Base-by-base conservation (phyloP, 2,113 vertebrate genomes). In the Pomatorhinus ruficollis region DNA sequence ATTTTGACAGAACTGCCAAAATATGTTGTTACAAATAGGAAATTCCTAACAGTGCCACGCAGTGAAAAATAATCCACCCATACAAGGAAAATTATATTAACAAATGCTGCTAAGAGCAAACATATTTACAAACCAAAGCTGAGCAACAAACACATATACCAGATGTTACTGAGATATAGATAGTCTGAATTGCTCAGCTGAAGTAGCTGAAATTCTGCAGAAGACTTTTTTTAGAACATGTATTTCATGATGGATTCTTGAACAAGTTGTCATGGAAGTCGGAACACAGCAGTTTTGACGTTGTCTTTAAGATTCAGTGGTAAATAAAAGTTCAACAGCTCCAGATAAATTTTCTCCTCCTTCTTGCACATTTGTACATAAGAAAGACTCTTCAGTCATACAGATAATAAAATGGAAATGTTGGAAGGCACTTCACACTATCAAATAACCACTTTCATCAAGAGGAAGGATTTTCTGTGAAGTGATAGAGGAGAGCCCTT, bases 131-230 rank as follows among this genome's bases (percentile, higher is more conserved):
- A 91, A 95, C 11, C 21, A 93, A 95, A 91, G 83, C 76, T 81
- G 72, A 91, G 86, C 80, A 93, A 60, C 83, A 83, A 95, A 90
- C 60, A 87, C 89, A 93, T 87, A 78, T 64, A 90, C 91, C 91
- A 97, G 96, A 96, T 95, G 94, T 97, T 97, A 81, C 72, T 75
- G 89, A 79, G 77, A 94, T 79, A 95, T 57, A 95, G 90, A 95
- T 78, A 95, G 91, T 68, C 65, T 91, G 89, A 89, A 78, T 37
- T 91, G 50, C 95, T 96, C 81, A 84, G 74, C 70, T 95, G 77
- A 95, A 95, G 87, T 68, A 94, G 81, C 74, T 93, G 65, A 85
- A 95, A 77, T 83, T 89, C 74, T 82, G 69, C 31, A 89, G 77
- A 78, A 37, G 59, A 72, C 69, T 93, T 91, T 90, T 94, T 92